Percentiles rank a stretch among this genome's conserved stretches.
Conservation (phyloP, 2,797 vertebrate species). For the Cetoscarus ocellatus region DNA sequence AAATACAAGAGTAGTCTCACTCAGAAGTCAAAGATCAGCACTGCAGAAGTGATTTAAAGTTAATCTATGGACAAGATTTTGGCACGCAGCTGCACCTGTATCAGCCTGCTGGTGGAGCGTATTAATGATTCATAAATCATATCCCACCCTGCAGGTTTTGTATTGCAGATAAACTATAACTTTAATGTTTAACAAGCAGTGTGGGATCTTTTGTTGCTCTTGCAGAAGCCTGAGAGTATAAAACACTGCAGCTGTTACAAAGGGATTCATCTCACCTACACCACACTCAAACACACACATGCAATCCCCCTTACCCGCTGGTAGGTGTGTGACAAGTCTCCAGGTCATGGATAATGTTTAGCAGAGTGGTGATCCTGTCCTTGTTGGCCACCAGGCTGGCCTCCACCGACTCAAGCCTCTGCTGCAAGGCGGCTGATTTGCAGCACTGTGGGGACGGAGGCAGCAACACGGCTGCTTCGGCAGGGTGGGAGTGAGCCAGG, state of each 20-base stretch:
- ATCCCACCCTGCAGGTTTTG: constrained; percentile 18
- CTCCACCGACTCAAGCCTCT: constrained; percentile 91
- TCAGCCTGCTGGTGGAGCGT: constrained; percentile 11
- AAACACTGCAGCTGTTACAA: neutral
- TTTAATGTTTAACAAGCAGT: neutral
- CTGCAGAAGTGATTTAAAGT: constrained; percentile 48
- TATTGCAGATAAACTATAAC: neutral
- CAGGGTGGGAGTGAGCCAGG: constrained; percentile 77
- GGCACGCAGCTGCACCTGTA: constrained; percentile 35
- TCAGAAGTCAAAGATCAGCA: constrained; percentile 44
- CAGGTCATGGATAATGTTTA: constrained; percentile 97
- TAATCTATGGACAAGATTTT: constrained; percentile 36
- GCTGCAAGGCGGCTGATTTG: constrained; percentile 85
- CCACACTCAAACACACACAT: neutral
- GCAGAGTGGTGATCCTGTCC: constrained; percentile 93
- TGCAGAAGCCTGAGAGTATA: neutral
- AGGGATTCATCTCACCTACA: neutral
- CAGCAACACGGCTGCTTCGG: constrained; percentile 60
- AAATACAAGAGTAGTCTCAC: constrained; percentile 46
- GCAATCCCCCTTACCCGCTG: constrained; percentile 86
- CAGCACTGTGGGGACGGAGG: constrained; percentile 72
- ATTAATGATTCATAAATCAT: constrained; percentile 37
- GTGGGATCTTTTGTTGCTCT: neutral
- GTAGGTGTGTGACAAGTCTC: constrained; percentile 91
- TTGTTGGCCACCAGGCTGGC: constrained; percentile 94